A percentile compares a stretch with the other conserved stretches of the same genome.
Evolutionary conservation across 2,888 invertebrate species (phyloP).

Genomic region (Scaptomyza polygonia): DNA sequence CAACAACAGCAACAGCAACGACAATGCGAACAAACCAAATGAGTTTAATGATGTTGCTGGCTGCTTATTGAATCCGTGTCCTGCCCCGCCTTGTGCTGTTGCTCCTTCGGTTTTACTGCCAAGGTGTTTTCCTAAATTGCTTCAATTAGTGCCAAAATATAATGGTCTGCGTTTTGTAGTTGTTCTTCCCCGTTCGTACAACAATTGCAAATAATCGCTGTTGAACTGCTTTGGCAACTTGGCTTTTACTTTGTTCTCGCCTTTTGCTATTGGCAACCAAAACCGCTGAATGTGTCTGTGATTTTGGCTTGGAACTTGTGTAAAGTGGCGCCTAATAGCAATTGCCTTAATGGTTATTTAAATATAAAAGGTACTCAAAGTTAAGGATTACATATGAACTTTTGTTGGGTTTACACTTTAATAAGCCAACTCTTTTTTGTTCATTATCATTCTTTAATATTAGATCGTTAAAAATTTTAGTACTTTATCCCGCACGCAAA

Average conservation of each 20-base stretch:
- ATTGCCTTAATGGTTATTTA: conserved; percentile 39
- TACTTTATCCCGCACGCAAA: background rate
- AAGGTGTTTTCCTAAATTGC: conserved; percentile 77
- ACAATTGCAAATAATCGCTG: conserved; percentile 75
- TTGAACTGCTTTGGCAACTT: conserved; percentile 66
- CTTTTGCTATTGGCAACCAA: conserved; percentile 2
- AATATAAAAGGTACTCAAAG: background rate
- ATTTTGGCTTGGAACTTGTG: background rate
- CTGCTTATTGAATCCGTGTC: conserved; percentile 67
- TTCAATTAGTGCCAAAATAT: conserved; percentile 78
- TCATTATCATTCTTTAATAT: background rate
- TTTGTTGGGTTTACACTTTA: background rate
- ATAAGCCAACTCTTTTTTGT: too few species aligned
- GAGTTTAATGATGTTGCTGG: conserved; percentile 63
- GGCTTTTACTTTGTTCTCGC: conserved; percentile 53
- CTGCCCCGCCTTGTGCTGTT: conserved; percentile 27
- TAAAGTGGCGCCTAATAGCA: conserved; percentile 51
- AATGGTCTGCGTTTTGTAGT: conserved; percentile 71
- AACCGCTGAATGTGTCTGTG: too few species aligned
- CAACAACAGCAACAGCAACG: conserved; percentile 16
- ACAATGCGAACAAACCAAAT: conserved; percentile 34
- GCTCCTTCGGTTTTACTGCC: conserved; percentile 19
- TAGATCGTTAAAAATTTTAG: background rate
- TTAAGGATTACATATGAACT: background rate
- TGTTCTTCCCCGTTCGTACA: conserved; percentile 23